These are phyloP conservation scores for Norana najaformis DNA, from an alignment of 2,888 invertebrate species.

Conservation along the genomic window DNA sequence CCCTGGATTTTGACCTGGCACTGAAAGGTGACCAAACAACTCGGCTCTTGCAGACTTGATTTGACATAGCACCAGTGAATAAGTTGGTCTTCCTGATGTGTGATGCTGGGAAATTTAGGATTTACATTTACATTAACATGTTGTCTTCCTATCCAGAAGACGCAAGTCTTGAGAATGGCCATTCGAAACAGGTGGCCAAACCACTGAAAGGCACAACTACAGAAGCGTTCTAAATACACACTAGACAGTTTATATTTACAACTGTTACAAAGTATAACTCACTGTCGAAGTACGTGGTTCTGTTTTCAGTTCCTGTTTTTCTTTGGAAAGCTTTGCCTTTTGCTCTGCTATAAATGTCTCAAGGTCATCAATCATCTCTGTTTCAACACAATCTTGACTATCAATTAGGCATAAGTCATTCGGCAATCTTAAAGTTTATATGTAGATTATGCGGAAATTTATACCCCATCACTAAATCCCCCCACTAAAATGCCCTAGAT, in stretches of 20 bases:
- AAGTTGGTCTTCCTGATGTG: too few relatives aligned
- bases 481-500: background rate
- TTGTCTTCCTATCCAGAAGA: too few relatives aligned
- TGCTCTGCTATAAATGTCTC: slow-evolving; percentile 17
- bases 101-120: too few relatives aligned
- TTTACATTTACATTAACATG: too few relatives aligned
- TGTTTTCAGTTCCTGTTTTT: background rate
- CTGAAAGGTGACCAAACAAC: too few relatives aligned
- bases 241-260: background rate
- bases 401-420: background rate
- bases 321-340: background rate
- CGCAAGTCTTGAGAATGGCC: too few relatives aligned
- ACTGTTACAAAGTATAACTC: background rate
- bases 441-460: background rate
- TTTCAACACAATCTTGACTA: background rate
- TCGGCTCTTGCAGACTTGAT: too few relatives aligned
- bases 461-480: too few relatives aligned
- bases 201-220: background rate
- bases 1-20: too few relatives aligned
- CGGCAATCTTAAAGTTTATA: background rate
- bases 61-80: too few relatives aligned
- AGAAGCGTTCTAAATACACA: background rate
- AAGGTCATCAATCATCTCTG: slow-evolving; percentile 18
- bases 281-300: slow-evolving; percentile 10
- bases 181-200: too few relatives aligned